Conservation (phyloP, 2,888 invertebrate species). For the Cyclophora albipunctata region DNA sequence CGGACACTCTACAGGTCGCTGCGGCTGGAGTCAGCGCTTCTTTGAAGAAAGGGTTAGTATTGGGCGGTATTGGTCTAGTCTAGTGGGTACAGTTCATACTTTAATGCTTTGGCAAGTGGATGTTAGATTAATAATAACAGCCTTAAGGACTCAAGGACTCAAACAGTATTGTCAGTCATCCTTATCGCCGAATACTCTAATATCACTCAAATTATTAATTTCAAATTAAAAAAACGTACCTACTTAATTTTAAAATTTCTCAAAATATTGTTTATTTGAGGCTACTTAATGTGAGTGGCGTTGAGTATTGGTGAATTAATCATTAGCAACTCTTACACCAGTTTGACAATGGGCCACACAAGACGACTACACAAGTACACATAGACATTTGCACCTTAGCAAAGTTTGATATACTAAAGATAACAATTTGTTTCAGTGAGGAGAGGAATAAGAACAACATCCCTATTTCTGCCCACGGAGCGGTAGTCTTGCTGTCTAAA, state of each 20-base stretch:
- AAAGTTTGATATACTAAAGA: too few relatives aligned
- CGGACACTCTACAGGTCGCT: conserved; percentile 34
- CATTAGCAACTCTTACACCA: too few relatives aligned
- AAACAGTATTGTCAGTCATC: not conserved
- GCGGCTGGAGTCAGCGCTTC: conserved; percentile 48
- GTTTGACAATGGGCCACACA: too few relatives aligned
- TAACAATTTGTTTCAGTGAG: conserved; percentile 21
- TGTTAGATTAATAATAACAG: not conserved
- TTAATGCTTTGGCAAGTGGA: not conserved
- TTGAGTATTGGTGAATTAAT: too few relatives aligned
- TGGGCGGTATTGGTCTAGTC: not conserved
- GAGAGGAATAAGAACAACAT: conserved; percentile 27
- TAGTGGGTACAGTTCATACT: not conserved
- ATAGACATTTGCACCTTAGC: too few relatives aligned
- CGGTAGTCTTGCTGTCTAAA: conserved; percentile 30
- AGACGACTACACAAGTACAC: too few relatives aligned
- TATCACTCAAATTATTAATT: not conserved
- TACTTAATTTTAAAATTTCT: too few relatives aligned
- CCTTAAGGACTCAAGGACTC: not conserved
- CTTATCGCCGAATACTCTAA: not conserved
- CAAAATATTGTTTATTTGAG: too few relatives aligned
- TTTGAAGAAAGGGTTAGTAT: conserved; percentile 40
- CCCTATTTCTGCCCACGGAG: conserved; percentile 37
- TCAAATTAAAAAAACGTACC: too few relatives aligned
- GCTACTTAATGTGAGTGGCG: too few relatives aligned